Conservation (phyloP, 1,140 invertebrate genomes). For the Listronotus bonariensis region DNA sequence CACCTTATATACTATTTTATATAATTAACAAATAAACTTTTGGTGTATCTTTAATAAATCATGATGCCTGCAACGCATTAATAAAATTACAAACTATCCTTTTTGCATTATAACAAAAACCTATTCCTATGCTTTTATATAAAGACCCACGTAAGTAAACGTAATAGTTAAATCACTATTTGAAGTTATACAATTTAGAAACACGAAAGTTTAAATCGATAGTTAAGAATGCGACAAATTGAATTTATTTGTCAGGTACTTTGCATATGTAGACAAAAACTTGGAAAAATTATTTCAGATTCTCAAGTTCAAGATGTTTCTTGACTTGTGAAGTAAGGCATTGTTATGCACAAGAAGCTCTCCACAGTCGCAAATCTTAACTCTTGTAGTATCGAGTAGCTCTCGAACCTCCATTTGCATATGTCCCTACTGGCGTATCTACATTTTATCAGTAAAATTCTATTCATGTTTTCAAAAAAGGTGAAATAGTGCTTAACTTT, state of each 20-base stretch:
- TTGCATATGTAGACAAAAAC: slow-evolving; percentile 7
- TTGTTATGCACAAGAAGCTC: slow-evolving; percentile 20
- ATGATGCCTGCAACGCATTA: too few species aligned
- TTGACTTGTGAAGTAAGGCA: neutral
- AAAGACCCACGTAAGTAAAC: too few species aligned
- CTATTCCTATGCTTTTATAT: too few species aligned
- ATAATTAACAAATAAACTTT: too few species aligned
- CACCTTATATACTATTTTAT: too few species aligned
- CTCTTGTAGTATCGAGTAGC: slow-evolving; percentile 15
- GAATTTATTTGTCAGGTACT: neutral
- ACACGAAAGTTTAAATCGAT: slow-evolving; percentile 2
- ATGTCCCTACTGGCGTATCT: slow-evolving; percentile 17
- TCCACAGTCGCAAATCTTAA: slow-evolving; percentile 22
- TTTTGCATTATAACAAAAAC: too few species aligned
- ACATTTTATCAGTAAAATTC: slow-evolving; percentile 15
- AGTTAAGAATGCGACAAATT: slow-evolving; percentile 4
- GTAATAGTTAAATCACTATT: neutral
- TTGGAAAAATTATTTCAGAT: slow-evolving; percentile 4
- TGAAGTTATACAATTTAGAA: neutral
- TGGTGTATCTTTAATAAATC: too few species aligned
- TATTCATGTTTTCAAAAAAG: neutral
- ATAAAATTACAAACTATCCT: too few species aligned
- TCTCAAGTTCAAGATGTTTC: neutral
- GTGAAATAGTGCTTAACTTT: neutral
- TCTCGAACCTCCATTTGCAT: slow-evolving; percentile 25